Base-by-base conservation (phyloP, 1,140 invertebrate genomes). In the Copidosoma floridanum region DNA sequence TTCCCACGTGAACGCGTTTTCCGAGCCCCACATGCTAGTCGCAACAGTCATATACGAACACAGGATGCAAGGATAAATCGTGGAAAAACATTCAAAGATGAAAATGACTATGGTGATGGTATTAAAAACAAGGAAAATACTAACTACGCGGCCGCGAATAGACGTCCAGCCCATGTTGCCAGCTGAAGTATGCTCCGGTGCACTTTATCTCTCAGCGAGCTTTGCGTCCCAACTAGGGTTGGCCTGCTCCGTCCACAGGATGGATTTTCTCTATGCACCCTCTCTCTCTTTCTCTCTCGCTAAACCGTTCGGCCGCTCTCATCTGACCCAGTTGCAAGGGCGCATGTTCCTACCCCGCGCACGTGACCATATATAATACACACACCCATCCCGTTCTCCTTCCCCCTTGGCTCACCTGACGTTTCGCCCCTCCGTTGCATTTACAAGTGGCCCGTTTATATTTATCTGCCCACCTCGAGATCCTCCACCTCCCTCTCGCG, bases 151-250 rank as follows among this genome's bases (percentile, higher is more conserved):
- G 53, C 73, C 74, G 48, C 77, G 76, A 47, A 81, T 66, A 46
- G 71, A 78, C 41, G 79, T 79, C 78, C 79, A 80, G 57, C 78
- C 79, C 78, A 81, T 81, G 60, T 41, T 23, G 59, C 47, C 56
- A 58, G 59, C 64, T 48, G 58, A 46, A 60, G n/a, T n/a, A n/a
- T n/a, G 26, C 57, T 12, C 51, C 35, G 26, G 59, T 63, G 44
- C 26, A 57, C 55, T 65, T 55, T 67, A 66, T 68, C 68, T 68
- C 73, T 54, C 61, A 65, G 68, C 75, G 74, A 76, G 73, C 74
- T 75, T 74, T 70, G 68, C 65, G 66, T 66, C 57, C 67, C 59
- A 60, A 74, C 72, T 69, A 69, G 66, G 61, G 57, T 57, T 35
- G 50, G 7, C 54, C 52, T 6, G 29, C 29, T 32, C 29, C 29